These are phyloP conservation scores for Limonius californicus DNA, from an alignment of 1,140 invertebrate genomes.

Conservation along the genomic window DNA sequence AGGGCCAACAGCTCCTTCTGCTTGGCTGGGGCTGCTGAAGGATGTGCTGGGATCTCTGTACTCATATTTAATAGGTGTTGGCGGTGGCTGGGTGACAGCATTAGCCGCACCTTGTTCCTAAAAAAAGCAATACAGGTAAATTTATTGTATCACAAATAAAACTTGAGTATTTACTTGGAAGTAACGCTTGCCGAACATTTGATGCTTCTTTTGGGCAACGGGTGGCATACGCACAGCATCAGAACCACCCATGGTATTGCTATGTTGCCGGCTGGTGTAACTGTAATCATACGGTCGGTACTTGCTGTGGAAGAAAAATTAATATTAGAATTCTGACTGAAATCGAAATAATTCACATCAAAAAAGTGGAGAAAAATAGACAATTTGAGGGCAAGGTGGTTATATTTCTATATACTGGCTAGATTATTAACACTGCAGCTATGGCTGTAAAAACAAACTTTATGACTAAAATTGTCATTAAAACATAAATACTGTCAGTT, in stretches of 20 bases:
- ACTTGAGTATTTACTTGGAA: slow-evolving; percentile 57
- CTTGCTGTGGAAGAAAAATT: slow-evolving; percentile 54
- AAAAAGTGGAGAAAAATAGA: too few species aligned
- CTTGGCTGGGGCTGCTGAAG: slow-evolving; percentile 29
- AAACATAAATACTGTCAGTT: too few species aligned
- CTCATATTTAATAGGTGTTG: slow-evolving; percentile 60
- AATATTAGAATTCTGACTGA: too few species aligned
- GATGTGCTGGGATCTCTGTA: slow-evolving; percentile 50
- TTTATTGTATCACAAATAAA: slow-evolving; percentile 1
- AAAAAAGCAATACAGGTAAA: slow-evolving; percentile 5
- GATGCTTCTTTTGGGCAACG: slow-evolving; percentile 87
- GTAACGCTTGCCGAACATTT: slow-evolving; percentile 84
- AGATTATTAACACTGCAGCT: too few species aligned
- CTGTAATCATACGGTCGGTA: slow-evolving; percentile 75
- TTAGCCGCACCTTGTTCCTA: slow-evolving; percentile 16
- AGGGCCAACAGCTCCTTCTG: slow-evolving; percentile 49
- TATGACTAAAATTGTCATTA: too few species aligned
- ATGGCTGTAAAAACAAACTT: too few species aligned
- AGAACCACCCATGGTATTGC: slow-evolving; percentile 24
- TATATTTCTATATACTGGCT: too few species aligned
- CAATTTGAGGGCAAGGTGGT: too few species aligned
- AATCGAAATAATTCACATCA: too few species aligned
- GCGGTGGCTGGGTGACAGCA: slow-evolving; percentile 31
- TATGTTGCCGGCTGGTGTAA: slow-evolving; percentile 52
- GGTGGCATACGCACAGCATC: slow-evolving; percentile 54